Evolutionary conservation across 2,113 vertebrate genomes (phyloP).

Genomic region (Perccottus glenii): DNA sequence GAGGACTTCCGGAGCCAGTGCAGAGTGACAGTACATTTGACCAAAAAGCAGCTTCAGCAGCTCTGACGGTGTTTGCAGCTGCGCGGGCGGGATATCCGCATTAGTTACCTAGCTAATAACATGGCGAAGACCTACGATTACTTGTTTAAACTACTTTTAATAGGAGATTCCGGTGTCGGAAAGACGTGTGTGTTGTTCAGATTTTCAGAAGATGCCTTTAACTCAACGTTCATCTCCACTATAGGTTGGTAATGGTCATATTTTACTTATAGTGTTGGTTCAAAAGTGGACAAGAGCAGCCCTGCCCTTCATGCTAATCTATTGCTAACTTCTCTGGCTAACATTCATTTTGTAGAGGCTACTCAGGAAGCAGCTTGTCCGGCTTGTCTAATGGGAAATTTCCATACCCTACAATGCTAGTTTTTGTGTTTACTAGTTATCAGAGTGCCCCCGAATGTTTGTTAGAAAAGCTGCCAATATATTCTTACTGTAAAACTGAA

Average conservation of each 20-base stretch:
- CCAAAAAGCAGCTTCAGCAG: conserved; percentile 36
- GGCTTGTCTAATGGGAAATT: conserved; percentile 18
- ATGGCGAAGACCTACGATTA: conserved; percentile 99
- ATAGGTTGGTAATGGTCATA: conserved; percentile 83
- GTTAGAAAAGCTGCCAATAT: background rate
- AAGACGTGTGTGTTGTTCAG: conserved; percentile 97
- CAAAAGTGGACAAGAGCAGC: conserved; percentile 47
- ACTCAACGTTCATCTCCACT: conserved; percentile 97
- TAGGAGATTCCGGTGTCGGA: conserved; percentile 97
- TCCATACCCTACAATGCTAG: background rate
- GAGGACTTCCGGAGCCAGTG: conserved; percentile 52
- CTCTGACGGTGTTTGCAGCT: conserved; percentile 37
- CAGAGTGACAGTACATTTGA: conserved; percentile 47
- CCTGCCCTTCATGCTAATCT: conserved; percentile 71
- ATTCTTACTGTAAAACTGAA: background rate
- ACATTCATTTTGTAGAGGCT: conserved; percentile 34
- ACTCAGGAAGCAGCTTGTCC: conserved; percentile 56
- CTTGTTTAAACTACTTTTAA: conserved; percentile 97
- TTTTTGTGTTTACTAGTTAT: background rate
- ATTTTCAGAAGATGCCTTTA: conserved; percentile 98
- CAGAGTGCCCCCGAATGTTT: background rate
- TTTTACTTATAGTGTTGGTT: background rate
- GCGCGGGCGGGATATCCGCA: conserved; percentile 81
- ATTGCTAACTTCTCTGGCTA: conserved; percentile 64
- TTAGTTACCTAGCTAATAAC: conserved; percentile 73